Evolutionary conservation across 2,888 invertebrate species (phyloP), one percentile per base, ranked within the genome.

Genomic region (Zelleria hepariella): DNA sequence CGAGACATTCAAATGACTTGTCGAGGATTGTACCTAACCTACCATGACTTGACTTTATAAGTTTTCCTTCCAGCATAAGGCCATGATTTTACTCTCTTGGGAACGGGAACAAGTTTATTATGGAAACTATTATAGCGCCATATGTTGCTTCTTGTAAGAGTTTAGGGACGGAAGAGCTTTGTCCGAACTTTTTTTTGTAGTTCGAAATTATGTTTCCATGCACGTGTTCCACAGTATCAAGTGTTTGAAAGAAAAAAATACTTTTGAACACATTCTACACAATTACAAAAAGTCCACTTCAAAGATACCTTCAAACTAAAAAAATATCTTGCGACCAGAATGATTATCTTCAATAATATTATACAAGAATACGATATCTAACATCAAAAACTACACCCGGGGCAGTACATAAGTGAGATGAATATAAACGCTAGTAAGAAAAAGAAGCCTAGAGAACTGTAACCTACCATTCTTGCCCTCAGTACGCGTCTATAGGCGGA

Each of bases 61-160:
- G n/a, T n/a, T n/a, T n/a, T n/a, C n/a, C n/a, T n/a, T n/a, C n/a
- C n/a, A n/a, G n/a, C 32, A 42, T 15, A 3, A 15, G 32, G 32
- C 32, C 32, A 42, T 5, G 15, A 42, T 42, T 42, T 42, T 42
- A 42, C 10, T 15, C 10, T 42, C 15, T 42, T 42, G 32, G 6
- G 32, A 42, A 15, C 32, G 32, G 15, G 32, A 49, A 49, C 20
- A 2, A 5, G 49, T 49, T 49, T 7, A 18, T 49, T 0, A 60
- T 58, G 32, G 49, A 21, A 59, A 54, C 23, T 59, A 59, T 56
- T 63, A 65, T 58, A 60, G 59, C 66, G 64, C 78, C 82, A 82
- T 73, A 76, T 82, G 82, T 72, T 64, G 66, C 60, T 76, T 70
- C 67, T 67, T 71, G 69, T 72, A 75, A 80, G 78, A 76, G 75